phyloP scores from a whole-genome alignment of 2,797 vertebrate species.

The Sebastes miniatus region DNA sequence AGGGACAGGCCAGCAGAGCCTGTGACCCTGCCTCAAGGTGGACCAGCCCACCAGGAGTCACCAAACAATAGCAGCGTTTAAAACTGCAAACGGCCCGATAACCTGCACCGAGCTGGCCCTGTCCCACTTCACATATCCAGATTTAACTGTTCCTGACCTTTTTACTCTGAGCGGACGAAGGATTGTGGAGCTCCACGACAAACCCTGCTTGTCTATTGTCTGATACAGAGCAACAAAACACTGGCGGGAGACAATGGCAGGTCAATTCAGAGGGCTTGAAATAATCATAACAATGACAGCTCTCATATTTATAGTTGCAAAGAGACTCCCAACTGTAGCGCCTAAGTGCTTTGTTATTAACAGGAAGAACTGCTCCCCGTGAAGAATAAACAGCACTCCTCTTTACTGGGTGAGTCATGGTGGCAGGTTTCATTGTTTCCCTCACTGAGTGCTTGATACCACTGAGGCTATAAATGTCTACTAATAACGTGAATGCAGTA shows the following conservation, averaged over 20 bases:
- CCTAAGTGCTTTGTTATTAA: conserved; percentile 60
- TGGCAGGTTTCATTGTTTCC: conserved; percentile 46
- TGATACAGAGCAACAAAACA: conserved; percentile 46
- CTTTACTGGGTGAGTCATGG: conserved; percentile 49
- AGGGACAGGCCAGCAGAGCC: conserved; percentile 14
- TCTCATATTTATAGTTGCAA: conserved; percentile 72
- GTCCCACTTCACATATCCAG: conserved; percentile 47
- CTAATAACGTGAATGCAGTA: not conserved
- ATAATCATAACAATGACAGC: conserved; percentile 77
- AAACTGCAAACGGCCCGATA: conserved; percentile 1
- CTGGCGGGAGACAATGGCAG: conserved; percentile 67
- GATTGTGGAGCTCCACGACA: conserved; percentile 38
- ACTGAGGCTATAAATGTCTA: not conserved
- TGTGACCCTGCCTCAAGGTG: conserved; percentile 28
- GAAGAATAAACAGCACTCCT: conserved; percentile 59
- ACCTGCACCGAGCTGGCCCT: not conserved
- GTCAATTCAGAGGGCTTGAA: conserved; percentile 56
- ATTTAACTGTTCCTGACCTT: conserved; percentile 64
- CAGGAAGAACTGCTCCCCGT: conserved; percentile 61
- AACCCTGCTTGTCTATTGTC: conserved; percentile 57
- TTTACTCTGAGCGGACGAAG: conserved; percentile 45
- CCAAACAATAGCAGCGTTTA: conserved; percentile 49
- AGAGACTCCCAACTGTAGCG: conserved; percentile 49
- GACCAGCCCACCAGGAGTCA: conserved; percentile 20
- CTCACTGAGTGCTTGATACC: not conserved